phyloP scores from a whole-genome alignment of 2,113 vertebrate species.

The Peromyscus polionotus region DNA sequence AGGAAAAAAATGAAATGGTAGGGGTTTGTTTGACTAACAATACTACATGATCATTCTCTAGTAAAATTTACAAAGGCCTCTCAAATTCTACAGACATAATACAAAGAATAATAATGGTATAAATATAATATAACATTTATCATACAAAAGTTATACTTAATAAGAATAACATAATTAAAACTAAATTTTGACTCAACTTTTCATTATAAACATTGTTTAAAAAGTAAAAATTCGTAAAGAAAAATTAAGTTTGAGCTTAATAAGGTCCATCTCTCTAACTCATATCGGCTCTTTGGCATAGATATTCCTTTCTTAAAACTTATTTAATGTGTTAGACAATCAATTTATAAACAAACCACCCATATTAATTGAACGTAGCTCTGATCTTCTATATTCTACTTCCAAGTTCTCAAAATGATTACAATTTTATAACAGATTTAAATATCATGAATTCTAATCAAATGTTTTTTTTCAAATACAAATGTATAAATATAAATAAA shows the following conservation, averaged over 20 bases:
- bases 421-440: not conserved
- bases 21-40: not conserved
- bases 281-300: not conserved
- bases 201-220: not conserved
- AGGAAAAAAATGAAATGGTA: not conserved
- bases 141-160: not conserved
- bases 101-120: not conserved
- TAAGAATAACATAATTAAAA: not conserved
- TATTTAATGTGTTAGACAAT: not conserved
- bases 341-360: not conserved
- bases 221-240: not conserved
- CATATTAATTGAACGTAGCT: not conserved
- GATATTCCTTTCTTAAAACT: not conserved
- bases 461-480: not conserved
- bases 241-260: not conserved
- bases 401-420: not conserved
- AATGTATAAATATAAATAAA: not conserved
- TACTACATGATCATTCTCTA: not conserved
- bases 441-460: not conserved
- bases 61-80: not conserved
- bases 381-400: not conserved
- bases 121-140: not conserved
- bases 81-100: not conserved
- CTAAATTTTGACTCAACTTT: not conserved
- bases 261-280: not conserved